These are phyloP conservation scores for Doris montereyensis DNA, from an alignment of 2,888 invertebrate species.

Conservation along the genomic window DNA sequence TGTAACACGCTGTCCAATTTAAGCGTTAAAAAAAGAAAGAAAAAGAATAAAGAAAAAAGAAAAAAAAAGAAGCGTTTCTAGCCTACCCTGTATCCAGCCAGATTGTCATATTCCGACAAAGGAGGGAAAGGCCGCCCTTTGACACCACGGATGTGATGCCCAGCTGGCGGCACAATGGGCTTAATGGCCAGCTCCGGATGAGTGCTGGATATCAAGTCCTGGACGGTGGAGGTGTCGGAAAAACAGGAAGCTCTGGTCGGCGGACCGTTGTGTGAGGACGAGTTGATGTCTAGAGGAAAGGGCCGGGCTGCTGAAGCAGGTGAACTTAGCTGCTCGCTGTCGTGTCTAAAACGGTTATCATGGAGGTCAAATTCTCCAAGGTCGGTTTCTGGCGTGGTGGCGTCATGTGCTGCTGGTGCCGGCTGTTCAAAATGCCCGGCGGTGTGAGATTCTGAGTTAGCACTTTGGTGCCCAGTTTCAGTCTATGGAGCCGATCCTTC, in stretches of 20 bases:
- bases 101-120: slow-evolving; percentile 73
- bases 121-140: no score
- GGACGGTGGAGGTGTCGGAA: slow-evolving; percentile 72
- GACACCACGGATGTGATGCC: no score
- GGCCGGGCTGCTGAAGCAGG: slow-evolving; percentile 26
- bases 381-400: background rate
- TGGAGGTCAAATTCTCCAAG: slow-evolving; percentile 11
- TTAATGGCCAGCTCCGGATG: slow-evolving; percentile 82
- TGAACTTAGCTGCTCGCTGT: slow-evolving; percentile 18
- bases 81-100: slow-evolving; percentile 50
- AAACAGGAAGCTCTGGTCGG: slow-evolving; percentile 47
- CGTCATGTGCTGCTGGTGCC: background rate
- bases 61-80: no score
- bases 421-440: slow-evolving; percentile 20
- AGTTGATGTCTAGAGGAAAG: slow-evolving; percentile 40
- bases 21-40: slow-evolving; percentile 30
- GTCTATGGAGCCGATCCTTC: slow-evolving; percentile 42
- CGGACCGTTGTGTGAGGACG: slow-evolving; percentile 59
- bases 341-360: background rate
- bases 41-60: background rate
- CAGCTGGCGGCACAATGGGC: no score
- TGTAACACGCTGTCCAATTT: no score
- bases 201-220: slow-evolving; percentile 72
- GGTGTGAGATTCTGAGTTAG: slow-evolving; percentile 37
- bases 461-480: slow-evolving; percentile 45